Evolutionary conservation across 2,888 invertebrate genomes (phyloP).

Genomic region (Chymomyza procnemis): DNA sequence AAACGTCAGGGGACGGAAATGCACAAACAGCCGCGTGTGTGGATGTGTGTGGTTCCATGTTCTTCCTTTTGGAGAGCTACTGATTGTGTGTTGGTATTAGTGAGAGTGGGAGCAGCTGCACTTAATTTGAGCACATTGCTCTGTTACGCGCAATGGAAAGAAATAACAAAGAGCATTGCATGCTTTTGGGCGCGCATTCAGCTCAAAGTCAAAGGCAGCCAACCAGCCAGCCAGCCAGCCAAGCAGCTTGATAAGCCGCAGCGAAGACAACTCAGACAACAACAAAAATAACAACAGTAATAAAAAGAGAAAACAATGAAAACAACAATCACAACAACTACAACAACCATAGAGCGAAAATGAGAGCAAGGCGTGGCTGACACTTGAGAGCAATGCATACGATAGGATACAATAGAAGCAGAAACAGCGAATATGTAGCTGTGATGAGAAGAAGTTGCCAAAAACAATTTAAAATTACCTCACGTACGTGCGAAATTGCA

Average conservation of each 20-base stretch:
- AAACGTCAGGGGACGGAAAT: conserved; percentile 4
- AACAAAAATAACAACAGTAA: neutral
- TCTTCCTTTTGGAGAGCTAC: neutral
- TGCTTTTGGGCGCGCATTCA: neutral
- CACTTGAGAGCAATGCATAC: conserved; percentile 4
- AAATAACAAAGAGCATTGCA: neutral
- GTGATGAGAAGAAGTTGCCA: conserved; percentile 36
- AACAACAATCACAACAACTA: conserved; percentile 4
- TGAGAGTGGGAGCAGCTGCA: conserved; percentile 43
- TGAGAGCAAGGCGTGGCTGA: conserved; percentile 7
- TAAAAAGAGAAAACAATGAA: conserved; percentile 2
- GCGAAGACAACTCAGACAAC: conserved; percentile 3
- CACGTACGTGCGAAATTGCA: conserved; percentile 70
- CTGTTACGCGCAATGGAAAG: conserved; percentile 17
- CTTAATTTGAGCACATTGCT: conserved; percentile 65
- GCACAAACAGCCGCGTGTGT: conserved; percentile 14
- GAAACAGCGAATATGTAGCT: neutral
- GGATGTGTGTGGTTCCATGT: conserved; percentile 1
- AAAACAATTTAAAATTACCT: conserved; percentile 72
- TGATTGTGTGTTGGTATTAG: neutral
- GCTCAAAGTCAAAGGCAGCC: conserved; percentile 35
- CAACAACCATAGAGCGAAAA: neutral
- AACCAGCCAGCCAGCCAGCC: neutral
- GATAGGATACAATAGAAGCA: neutral
- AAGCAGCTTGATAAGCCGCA: neutral